These are phyloP conservation scores for Darevskia mixta DNA, from an alignment of 2,797 vertebrate genomes.

Conservation along the genomic window DNA sequence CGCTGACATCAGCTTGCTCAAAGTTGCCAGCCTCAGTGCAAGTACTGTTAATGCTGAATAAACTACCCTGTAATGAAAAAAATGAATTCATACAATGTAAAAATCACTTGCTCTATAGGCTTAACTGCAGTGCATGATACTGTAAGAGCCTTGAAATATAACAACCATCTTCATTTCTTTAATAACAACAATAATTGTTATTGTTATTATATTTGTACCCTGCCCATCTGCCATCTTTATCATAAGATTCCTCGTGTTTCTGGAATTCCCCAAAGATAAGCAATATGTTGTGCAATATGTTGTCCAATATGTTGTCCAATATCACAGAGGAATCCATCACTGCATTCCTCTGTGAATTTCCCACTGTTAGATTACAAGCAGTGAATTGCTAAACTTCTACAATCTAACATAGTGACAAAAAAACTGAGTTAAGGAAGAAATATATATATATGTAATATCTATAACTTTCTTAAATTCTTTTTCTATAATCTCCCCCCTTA, in stretches of 20 bases:
- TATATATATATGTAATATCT: too few species aligned
- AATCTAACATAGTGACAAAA: too few species aligned
- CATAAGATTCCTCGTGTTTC: neutral
- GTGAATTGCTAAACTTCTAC: neutral
- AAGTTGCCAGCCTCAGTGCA: slow-evolving; percentile 81
- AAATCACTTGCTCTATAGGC: neutral
- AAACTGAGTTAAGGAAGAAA: too few species aligned
- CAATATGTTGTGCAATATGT: neutral
- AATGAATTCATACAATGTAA: slow-evolving; percentile 37
- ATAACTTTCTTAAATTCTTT: too few species aligned
- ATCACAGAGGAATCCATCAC: too few species aligned
- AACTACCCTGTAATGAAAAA: slow-evolving; percentile 76
- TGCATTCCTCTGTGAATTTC: neutral
- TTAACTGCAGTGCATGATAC: neutral
- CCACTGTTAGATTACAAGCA: neutral
- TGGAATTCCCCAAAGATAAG: slow-evolving; percentile 1
- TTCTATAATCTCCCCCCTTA: too few species aligned
- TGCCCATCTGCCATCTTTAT: too few species aligned
- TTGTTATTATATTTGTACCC: too few species aligned
- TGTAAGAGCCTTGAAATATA: neutral
- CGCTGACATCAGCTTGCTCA: slow-evolving; percentile 77
- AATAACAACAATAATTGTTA: too few species aligned
- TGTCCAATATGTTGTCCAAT: slow-evolving; percentile 18
- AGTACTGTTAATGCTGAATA: slow-evolving; percentile 83
- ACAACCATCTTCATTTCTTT: neutral